A percentile compares a stretch with the other conserved stretches of the same genome.
Conservation (phyloP, 2,888 invertebrate species). For the Spicauda simplicius region DNA sequence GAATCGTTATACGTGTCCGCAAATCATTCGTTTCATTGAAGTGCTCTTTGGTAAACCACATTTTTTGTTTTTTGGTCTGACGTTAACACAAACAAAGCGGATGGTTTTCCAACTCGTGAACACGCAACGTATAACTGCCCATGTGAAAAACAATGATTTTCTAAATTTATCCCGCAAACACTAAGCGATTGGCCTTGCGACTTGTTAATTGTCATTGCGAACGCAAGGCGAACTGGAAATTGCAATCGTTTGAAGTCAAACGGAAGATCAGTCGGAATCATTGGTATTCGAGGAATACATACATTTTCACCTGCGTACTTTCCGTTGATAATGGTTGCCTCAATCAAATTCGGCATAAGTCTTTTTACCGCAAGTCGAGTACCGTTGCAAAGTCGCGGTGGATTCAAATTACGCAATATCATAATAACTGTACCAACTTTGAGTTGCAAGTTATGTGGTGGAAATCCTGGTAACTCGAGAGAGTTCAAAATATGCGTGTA, state of each 20-base stretch:
- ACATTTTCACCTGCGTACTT: no score
- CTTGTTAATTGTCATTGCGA: constrained; percentile 47
- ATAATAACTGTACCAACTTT: constrained; percentile 46
- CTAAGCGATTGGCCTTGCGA: constrained; percentile 44
- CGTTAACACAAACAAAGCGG: constrained; percentile 44
- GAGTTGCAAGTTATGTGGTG: constrained; percentile 46
- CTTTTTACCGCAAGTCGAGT: constrained; percentile 44
- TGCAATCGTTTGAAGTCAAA: no score
- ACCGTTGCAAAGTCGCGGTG: constrained; percentile 45
- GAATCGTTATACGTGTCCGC: constrained; percentile 44
- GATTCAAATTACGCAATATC: constrained; percentile 46
- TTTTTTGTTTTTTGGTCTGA: constrained; percentile 44
- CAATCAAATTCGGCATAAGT: constrained; percentile 36
- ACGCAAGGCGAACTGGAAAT: neutral
- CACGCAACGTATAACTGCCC: constrained; percentile 28
- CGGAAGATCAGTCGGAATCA: no score
- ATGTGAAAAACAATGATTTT: constrained; percentile 46
- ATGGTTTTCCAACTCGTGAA: constrained; percentile 42
- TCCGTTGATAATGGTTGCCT: no score
- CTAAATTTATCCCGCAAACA: constrained; percentile 45
- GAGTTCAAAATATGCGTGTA: no score
- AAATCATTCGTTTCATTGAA: constrained; percentile 42
- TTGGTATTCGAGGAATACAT: no score
- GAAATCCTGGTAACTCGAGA: constrained; percentile 3
- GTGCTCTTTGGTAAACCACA: no score